These are phyloP conservation scores for Pteruthius melanotis DNA, from an alignment of 2,113 vertebrate species.

Conservation along the genomic window DNA sequence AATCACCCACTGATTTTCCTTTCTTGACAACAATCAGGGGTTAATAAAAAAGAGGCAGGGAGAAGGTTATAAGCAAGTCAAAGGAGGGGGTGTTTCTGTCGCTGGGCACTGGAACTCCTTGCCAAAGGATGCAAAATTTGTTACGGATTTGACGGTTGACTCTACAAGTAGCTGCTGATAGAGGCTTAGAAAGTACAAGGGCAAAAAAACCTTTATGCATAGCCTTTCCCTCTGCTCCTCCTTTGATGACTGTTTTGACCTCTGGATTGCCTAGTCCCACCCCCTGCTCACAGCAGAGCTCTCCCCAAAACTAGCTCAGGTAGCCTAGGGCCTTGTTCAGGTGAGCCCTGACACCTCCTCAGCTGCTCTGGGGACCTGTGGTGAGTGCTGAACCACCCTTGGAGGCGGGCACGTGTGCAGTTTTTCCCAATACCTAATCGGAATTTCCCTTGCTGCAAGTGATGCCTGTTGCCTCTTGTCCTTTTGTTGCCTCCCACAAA, in stretches of 20 bases:
- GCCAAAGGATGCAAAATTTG: background rate
- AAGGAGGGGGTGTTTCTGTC: background rate
- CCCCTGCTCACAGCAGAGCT: background rate
- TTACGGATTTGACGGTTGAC: background rate
- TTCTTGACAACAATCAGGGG: background rate
- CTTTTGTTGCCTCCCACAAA: background rate
- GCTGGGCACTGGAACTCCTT: background rate
- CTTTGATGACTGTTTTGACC: background rate
- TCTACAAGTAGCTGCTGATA: background rate
- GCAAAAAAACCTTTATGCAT: background rate
- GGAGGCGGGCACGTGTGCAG: rapidly evolving
- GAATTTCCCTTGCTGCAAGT: background rate
- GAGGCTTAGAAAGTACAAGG: background rate
- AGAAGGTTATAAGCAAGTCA: background rate
- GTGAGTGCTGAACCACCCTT: background rate
- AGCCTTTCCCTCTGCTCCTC: background rate
- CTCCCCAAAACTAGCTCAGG: background rate
- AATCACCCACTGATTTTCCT: background rate
- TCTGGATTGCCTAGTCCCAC: background rate
- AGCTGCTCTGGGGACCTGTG: background rate
- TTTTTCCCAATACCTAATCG: background rate
- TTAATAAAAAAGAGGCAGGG: background rate
- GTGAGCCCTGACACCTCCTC: background rate
- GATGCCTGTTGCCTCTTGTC: background rate
- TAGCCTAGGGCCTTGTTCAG: background rate